Percentiles rank a stretch among this genome's conserved stretches.
Evolutionary conservation across 2,888 invertebrate species (phyloP).

Genomic region (Alentia gelatinosa): DNA sequence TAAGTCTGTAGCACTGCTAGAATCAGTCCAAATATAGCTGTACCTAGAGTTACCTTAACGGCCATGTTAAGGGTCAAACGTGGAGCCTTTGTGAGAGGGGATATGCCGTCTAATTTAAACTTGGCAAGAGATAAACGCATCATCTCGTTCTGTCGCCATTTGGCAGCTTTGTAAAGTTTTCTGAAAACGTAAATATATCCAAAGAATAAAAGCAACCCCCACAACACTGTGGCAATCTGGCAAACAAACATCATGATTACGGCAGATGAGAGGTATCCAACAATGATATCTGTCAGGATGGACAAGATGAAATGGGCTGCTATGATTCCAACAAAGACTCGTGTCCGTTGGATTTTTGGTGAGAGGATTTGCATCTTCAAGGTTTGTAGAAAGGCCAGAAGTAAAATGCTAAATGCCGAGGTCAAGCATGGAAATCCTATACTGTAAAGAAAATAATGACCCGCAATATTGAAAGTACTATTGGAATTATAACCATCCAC

Average conservation of each 20-base stretch:
- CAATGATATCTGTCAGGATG: constrained; percentile 88
- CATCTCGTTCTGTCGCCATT: constrained; percentile 76
- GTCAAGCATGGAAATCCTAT: constrained; percentile 92
- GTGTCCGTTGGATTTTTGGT: constrained; percentile 86
- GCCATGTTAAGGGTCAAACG: constrained; percentile 88
- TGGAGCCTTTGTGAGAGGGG: constrained; percentile 70
- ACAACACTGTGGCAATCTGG: constrained; percentile 90
- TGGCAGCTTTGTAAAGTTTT: constrained; percentile 74
- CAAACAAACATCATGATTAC: constrained; percentile 82
- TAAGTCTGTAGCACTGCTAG: constrained; percentile 92
- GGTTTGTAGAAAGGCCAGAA: constrained; percentile 91
- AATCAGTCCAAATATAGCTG: constrained; percentile 90
- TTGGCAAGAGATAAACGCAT: constrained; percentile 69
- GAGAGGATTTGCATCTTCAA: constrained; percentile 83
- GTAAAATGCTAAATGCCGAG: constrained; percentile 93
- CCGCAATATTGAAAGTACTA: constrained; percentile 87
- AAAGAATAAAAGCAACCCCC: constrained; percentile 90
- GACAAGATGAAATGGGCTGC: constrained; percentile 90
- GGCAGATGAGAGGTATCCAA: constrained; percentile 71
- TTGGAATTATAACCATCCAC: constrained; percentile 96
- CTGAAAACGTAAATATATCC: constrained; percentile 85
- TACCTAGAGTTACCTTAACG: constrained; percentile 93
- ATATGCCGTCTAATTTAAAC: constrained; percentile 68
- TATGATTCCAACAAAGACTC: constrained; percentile 89
- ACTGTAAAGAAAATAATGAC: constrained; percentile 91